Percentiles rank a stretch among this genome's conserved stretches.
These are phyloP conservation scores for Benitochromis conjunctus DNA, from an alignment of 2,113 vertebrate species.

Conservation along the genomic window DNA sequence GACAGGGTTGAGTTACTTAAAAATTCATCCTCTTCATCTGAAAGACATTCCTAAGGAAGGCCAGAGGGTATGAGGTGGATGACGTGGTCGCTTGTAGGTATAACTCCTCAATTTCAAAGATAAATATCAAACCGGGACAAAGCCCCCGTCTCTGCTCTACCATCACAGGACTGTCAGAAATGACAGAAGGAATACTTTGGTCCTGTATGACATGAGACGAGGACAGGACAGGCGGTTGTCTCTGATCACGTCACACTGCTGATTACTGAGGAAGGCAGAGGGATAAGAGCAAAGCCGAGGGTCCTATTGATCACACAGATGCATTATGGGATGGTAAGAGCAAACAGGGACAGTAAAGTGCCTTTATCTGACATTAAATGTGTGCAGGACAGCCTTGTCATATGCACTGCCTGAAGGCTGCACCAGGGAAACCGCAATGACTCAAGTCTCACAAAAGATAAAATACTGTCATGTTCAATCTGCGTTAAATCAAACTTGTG, in stretches of 20 bases:
- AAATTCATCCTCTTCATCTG: slow-evolving; percentile 41
- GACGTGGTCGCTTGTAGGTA: slow-evolving; percentile 8
- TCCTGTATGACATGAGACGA: slow-evolving; percentile 22
- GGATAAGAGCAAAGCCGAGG: slow-evolving; percentile 30
- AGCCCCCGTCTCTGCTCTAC: slow-evolving; percentile 9
- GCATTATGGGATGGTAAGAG: slow-evolving; percentile 28
- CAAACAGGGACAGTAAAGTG: neutral
- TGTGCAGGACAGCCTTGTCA: neutral
- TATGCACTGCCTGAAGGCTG: neutral
- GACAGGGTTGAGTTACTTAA: neutral
- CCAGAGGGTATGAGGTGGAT: slow-evolving; percentile 14
- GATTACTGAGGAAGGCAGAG: slow-evolving; percentile 43
- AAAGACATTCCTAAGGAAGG: slow-evolving; percentile 20
- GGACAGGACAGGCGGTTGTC: slow-evolving; percentile 21
- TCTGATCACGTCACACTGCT: slow-evolving; percentile 50
- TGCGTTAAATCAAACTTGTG: neutral
- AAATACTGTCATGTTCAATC: neutral
- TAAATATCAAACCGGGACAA: slow-evolving; percentile 42
- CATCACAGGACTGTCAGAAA: slow-evolving; percentile 48
- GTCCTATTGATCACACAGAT: slow-evolving; percentile 42
- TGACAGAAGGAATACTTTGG: slow-evolving; percentile 48
- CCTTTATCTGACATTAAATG: slow-evolving; percentile 1
- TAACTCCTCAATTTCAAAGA: slow-evolving; percentile 54
- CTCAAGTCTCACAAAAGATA: neutral
- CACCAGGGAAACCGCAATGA: neutral